These are phyloP conservation scores for Dicrostonyx torquatus DNA, from an alignment of 2,797 vertebrate genomes.

Conservation along the genomic window DNA sequence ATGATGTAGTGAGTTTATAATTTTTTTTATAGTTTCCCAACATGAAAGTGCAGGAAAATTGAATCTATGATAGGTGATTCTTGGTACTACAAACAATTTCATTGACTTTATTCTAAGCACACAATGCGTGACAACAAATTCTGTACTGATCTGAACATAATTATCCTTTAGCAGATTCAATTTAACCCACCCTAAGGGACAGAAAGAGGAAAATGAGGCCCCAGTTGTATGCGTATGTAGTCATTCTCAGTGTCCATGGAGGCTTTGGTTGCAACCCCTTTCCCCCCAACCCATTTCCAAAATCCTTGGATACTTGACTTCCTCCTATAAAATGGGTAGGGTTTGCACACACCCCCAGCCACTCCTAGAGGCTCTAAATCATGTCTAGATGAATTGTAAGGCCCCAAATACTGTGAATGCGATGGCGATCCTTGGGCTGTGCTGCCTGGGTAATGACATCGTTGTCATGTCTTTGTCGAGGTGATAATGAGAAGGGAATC, in stretches of 20 bases:
- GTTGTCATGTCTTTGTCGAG: not conserved
- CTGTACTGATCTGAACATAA: not conserved
- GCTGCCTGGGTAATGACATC: not conserved
- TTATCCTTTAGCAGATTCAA: not conserved
- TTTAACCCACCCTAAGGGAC: not conserved
- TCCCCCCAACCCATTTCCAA: not conserved
- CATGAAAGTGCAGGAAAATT: not conserved
- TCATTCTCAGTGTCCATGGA: not conserved
- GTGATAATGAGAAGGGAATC: not conserved
- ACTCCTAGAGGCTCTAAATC: not conserved
- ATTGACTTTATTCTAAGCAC: not conserved
- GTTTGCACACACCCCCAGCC: not conserved
- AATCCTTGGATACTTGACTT: not conserved
- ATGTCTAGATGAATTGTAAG: not conserved
- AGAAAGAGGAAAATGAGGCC: slow-evolving; percentile 6
- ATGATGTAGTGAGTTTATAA: not conserved
- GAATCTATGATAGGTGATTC: not conserved
- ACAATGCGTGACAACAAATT: not conserved
- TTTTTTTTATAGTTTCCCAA: not conserved
- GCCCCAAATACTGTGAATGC: not conserved
- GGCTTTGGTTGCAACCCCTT: not conserved
- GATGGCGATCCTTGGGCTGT: not conserved
- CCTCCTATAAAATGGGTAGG: not conserved
- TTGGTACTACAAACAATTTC: not conserved
- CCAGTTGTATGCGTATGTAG: not conserved